Conservation (phyloP, 2,888 invertebrate genomes). For the Andrena praecox region DNA sequence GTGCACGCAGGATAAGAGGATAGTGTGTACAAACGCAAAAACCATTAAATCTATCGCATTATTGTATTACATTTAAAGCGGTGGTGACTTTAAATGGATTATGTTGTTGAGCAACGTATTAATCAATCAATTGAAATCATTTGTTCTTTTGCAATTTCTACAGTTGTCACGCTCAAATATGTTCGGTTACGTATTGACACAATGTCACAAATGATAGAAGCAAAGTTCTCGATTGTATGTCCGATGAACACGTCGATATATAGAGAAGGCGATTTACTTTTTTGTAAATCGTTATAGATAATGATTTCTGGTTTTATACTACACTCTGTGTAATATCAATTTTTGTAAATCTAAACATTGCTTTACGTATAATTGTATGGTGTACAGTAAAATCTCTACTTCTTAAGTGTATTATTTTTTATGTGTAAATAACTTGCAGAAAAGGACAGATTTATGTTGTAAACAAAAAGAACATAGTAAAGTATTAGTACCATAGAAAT, state of each 20-base stretch:
- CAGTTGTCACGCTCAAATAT: conserved; percentile 49
- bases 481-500: conserved; percentile 34
- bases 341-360: conserved; percentile 52
- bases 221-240: conserved; percentile 37
- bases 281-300: conserved; percentile 34
- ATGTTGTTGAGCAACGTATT: conserved; percentile 33
- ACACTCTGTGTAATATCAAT: conserved; percentile 59
- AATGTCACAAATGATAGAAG: conserved; percentile 35
- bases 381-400: conserved; percentile 55
- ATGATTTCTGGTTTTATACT: conserved; percentile 43
- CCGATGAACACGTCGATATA: conserved; percentile 32
- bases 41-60: conserved; percentile 44
- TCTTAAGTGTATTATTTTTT: conserved; percentile 56
- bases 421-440: conserved; percentile 56
- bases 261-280: conserved; percentile 25
- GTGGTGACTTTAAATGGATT: conserved; percentile 51
- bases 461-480: conserved; percentile 36
- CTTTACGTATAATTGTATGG: conserved; percentile 55
- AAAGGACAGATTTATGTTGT: conserved; percentile 46
- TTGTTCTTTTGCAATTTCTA: conserved; percentile 30
- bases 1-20: conserved; percentile 74
- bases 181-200: conserved; percentile 37
- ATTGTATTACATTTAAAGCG: conserved; percentile 47
- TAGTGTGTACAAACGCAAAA: conserved; percentile 49
- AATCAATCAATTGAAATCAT: conserved; percentile 26